These are phyloP conservation scores for Eupithecia insigniata DNA, from an alignment of 2,888 invertebrate species.

Conservation along the genomic window DNA sequence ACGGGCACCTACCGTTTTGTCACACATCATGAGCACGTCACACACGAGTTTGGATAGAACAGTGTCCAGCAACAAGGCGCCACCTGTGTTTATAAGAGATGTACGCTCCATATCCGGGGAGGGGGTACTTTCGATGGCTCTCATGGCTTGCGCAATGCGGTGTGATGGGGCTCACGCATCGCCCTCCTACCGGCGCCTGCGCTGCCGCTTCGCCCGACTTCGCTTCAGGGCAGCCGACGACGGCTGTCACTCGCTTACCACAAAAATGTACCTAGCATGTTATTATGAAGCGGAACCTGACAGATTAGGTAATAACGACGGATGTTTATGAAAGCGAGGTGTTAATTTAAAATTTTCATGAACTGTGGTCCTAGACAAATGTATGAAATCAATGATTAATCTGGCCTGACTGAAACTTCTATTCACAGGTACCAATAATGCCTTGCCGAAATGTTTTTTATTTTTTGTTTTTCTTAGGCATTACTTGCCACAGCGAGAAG, in stretches of 20 bases:
- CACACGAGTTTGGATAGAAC: constrained; percentile 70
- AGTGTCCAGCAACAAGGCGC: constrained; percentile 76
- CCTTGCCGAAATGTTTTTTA: neutral
- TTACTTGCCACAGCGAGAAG: neutral
- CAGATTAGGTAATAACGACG: constrained; percentile 11
- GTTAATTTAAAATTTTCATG: constrained; percentile 8
- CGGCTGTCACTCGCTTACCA: constrained; percentile 23
- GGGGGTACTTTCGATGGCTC: constrained; percentile 83
- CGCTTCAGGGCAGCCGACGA: constrained; percentile 54
- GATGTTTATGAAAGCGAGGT: constrained; percentile 9
- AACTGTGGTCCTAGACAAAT: neutral
- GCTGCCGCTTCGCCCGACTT: constrained; percentile 33
- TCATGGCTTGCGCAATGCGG: constrained; percentile 75
- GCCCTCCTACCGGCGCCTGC: constrained; percentile 57
- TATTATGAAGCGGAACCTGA: constrained; percentile 8
- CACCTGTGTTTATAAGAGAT: constrained; percentile 82
- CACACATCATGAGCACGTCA: constrained; percentile 75
- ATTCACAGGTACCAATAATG: neutral
- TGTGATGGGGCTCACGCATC: constrained; percentile 72
- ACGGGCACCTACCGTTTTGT: constrained; percentile 76
- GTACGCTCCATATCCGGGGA: constrained; percentile 78
- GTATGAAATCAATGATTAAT: neutral
- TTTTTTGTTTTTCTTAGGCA: neutral
- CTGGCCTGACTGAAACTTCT: neutral
- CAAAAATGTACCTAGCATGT: constrained; percentile 15